These are phyloP conservation scores for Teleiodes luculella DNA, from an alignment of 2,888 invertebrate genomes.

Conservation along the genomic window DNA sequence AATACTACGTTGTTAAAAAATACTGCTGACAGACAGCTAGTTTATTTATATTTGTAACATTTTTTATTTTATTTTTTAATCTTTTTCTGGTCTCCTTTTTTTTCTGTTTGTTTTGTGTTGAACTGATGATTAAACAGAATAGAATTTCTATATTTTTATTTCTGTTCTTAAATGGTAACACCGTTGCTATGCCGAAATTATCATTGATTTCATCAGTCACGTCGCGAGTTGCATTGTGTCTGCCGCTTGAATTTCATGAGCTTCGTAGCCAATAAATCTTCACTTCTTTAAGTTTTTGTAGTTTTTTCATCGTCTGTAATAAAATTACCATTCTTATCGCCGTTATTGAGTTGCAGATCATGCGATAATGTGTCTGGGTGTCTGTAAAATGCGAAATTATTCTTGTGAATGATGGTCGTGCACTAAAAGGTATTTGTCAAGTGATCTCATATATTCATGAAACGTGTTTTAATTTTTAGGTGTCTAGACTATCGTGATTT, in stretches of 20 bases:
- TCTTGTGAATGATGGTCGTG: constrained; percentile 38
- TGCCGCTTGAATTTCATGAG: constrained; percentile 53
- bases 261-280: constrained; percentile 48
- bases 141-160: no score
- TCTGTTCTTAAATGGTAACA: background rate
- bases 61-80: no score
- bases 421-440: constrained; percentile 65
- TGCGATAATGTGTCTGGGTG: constrained; percentile 45
- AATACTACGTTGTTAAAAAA: no score
- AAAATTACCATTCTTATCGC: constrained; percentile 46
- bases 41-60: no score
- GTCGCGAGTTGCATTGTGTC: constrained; percentile 41
- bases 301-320: constrained; percentile 40
- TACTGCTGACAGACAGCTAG: no score
- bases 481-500: background rate
- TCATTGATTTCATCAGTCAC: constrained; percentile 23
- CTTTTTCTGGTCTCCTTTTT: no score
- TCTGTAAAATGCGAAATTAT: constrained; percentile 42
- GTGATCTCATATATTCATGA: constrained; percentile 41
- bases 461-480: background rate
- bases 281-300: constrained; percentile 29
- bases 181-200: constrained; percentile 20
- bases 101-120: no score
- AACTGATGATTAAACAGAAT: no score
- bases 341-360: constrained; percentile 47